These are phyloP conservation scores for Endomychus coccineus DNA, from an alignment of 2,888 invertebrate genomes.

Conservation along the genomic window DNA sequence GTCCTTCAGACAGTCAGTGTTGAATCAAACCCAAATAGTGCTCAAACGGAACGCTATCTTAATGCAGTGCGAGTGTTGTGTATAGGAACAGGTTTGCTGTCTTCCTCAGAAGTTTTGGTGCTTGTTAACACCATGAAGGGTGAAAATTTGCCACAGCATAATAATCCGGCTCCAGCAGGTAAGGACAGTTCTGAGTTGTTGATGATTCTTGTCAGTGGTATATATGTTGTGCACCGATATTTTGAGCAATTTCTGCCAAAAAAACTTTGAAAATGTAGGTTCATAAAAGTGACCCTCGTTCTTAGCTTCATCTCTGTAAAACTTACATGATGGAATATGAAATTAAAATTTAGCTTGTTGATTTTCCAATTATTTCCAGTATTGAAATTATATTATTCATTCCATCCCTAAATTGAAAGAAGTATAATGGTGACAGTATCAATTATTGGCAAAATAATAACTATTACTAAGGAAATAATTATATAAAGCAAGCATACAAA, in stretches of 20 bases:
- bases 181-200: slow-evolving; percentile 17
- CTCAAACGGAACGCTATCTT: slow-evolving; percentile 51
- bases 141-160: slow-evolving; percentile 49
- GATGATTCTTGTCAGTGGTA: not conserved
- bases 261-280: no score
- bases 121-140: slow-evolving; percentile 71
- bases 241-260: not conserved
- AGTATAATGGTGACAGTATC: no score
- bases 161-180: slow-evolving; percentile 40
- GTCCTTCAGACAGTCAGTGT: slow-evolving; percentile 34
- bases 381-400: no score
- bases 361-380: no score
- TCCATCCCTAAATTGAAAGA: no score
- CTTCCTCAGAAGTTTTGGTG: slow-evolving; percentile 67
- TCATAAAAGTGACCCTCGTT: no score
- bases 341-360: no score
- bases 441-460: no score
- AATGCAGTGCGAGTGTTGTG: slow-evolving; percentile 66
- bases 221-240: not conserved
- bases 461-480: no score
- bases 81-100: slow-evolving; percentile 60
- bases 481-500: no score
- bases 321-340: no score
- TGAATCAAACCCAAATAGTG: slow-evolving; percentile 35
- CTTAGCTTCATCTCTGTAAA: no score